Base-by-base conservation (phyloP, 2,888 invertebrate species). In the Zygogramma bicolorata region DNA sequence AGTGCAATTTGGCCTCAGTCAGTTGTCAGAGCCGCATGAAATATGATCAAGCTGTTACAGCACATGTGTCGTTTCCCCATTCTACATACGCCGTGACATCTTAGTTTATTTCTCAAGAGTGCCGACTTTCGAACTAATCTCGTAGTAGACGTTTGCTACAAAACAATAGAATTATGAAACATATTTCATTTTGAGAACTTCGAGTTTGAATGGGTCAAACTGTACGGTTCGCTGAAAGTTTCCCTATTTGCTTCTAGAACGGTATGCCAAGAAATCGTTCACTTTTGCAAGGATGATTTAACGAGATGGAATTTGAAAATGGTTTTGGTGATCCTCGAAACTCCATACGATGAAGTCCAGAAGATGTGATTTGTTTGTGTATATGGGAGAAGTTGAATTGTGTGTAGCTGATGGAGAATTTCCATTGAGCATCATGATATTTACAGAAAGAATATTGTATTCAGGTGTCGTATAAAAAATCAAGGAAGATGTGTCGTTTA, bases 21-120 rank as follows among this genome's bases (percentile, higher is more conserved):
- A 73, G 68, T 70, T 73, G 77, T 77, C 77, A 77, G 68, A 62
- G 42, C 63, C 53, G 42, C 60, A 65, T 75, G 77, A 79, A 76
- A 78, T 79, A 78, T 74, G 75, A 73, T 68, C 77, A 73, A 75
- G 77, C 76, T 75, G 75, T 75, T 75, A 62, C 75, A 69, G 71
- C 69, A 70, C 71, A 71, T 75, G 75, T 74, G 74, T 72, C 74
- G 71, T 68, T 66, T 65, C 38, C 69, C 66, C 71, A 72, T 75
- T 75, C 76, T 77, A 76, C 76, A 76, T 76, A 69, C 70, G 71
- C 70, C 61, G 65, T 71, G 75, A 79, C 77, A 70, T 77, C 77
- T 78, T 75, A 77, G 76, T 78, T 79, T 77, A 76, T 75, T 76
- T 76, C 74, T 78, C 68, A 20, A 46, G 65, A 70, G 68, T 65